Base-by-base conservation (phyloP, 2,797 vertebrate species). In the Petrocephalus schoutedeni region DNA sequence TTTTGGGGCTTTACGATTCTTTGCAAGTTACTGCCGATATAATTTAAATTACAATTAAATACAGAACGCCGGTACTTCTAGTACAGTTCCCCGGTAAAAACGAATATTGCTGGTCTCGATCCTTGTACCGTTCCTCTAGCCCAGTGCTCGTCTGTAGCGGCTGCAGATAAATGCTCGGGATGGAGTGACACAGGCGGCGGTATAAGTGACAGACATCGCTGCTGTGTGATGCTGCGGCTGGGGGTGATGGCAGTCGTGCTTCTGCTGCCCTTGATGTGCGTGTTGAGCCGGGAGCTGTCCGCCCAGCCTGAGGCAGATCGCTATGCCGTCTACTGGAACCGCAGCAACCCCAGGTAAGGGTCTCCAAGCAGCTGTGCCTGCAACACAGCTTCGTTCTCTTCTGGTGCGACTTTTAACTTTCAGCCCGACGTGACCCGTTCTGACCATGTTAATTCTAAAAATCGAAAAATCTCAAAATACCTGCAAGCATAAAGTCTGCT, bases 311-410 rank as follows among this genome's bases (percentile, higher is more conserved):
- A 98, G 91, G 97, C 98, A 87, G 98, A 99, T 92, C 97, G 98
- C 90, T 98, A 98, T 93, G 98, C 97, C 49, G 98, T 99, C 94
- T 98, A 95, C 96, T 99, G 98, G 98, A 99, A 99, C 96, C 97
- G 97, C 92, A 97, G 96, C 93, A 99, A 99, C 94, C 97, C 97
- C 92, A 97, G 96, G 98, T 99, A 96, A 96, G 96, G 36, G 71
- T 19, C 71, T 36, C 71, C 6, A 57, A 19, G 32, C 32, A 45
- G 32, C 71, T 45, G 32, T 36, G 36, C 16, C 16, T 77, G 71
- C 41, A 77, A 19, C 71, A 45, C 71, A 41, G 32, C 36, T 77
- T 45, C 36, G 36, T 36, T 3, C 19, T 45, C 19, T 45, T 77
- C 41, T 77, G 71, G 36, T 45, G 32, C 16, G 32, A 77, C 71